phyloP scores from a whole-genome alignment of 1,140 invertebrate species.

The Matsumurasca onukii region DNA sequence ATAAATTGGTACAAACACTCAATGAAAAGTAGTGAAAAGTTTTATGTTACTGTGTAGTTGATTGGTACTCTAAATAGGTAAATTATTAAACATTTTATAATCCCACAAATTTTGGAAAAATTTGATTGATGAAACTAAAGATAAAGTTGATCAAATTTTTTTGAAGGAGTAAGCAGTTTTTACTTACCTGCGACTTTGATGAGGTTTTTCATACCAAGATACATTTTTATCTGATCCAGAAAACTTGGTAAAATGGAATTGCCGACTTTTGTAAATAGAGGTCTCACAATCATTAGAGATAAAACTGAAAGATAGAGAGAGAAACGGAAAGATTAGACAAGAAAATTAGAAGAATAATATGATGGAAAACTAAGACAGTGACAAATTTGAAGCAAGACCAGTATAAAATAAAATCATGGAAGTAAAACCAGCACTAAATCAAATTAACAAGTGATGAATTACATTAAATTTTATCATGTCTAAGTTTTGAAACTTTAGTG shows the following conservation, averaged over 20 bases:
- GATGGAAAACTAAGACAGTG: neutral
- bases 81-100: too few relatives aligned
- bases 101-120: too few relatives aligned
- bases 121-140: too few relatives aligned
- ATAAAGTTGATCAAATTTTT: too few relatives aligned
- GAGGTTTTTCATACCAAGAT: conserved; percentile 19
- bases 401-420: neutral
- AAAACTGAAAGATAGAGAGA: conserved; percentile 21
- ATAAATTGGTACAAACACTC: too few relatives aligned
- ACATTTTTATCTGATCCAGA: conserved; percentile 13
- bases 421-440: neutral
- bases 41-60: too few relatives aligned
- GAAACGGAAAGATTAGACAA: neutral
- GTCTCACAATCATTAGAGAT: conserved; percentile 1
- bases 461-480: too few relatives aligned
- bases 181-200: neutral
- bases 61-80: too few relatives aligned
- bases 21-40: too few relatives aligned
- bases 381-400: too few relatives aligned
- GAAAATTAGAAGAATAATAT: conserved; percentile 2
- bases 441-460: neutral
- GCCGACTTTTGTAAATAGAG: conserved; percentile 9
- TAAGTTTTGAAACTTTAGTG: too few relatives aligned
- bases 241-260: conserved; percentile 20
- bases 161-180: too few relatives aligned